Percentiles rank a stretch among this genome's conserved stretches.
Evolutionary conservation across 2,113 vertebrate species (phyloP).

Genomic region (Periophthalmodon schlosseri): DNA sequence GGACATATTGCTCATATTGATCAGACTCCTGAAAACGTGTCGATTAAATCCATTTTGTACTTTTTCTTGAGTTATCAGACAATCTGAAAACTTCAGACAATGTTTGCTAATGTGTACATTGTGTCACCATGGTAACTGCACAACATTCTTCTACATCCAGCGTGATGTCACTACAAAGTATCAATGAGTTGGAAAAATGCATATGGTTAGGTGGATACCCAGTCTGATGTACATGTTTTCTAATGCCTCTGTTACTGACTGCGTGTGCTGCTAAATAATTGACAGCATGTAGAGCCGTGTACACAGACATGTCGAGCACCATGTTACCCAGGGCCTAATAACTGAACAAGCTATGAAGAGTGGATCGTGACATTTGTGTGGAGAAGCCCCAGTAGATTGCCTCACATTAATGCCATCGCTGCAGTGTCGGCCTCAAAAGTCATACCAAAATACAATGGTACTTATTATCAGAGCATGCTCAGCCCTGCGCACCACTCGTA

Average conservation of each 20-base stretch:
- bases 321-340: constrained; percentile 11
- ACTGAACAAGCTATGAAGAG: constrained; percentile 9
- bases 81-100: too few relatives aligned
- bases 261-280: background rate
- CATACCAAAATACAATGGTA: constrained; percentile 1
- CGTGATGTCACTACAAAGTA: too few relatives aligned
- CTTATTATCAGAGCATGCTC: background rate
- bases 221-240: background rate
- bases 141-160: too few relatives aligned
- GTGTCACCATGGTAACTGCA: too few relatives aligned
- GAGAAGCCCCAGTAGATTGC: background rate
- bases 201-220: background rate
- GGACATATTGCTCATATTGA: too few relatives aligned
- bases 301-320: background rate
- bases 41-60: too few relatives aligned
- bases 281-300: background rate
- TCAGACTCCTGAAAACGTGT: too few relatives aligned
- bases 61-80: too few relatives aligned
- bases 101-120: too few relatives aligned
- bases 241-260: background rate
- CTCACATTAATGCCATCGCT: constrained; percentile 6
- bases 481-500: background rate
- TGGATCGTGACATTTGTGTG: constrained; percentile 7
- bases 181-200: too few relatives aligned
- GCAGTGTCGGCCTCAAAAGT: constrained; percentile 1